Evolutionary conservation across 2,797 vertebrate genomes (phyloP).

Genomic region (Acomys russatus): DNA sequence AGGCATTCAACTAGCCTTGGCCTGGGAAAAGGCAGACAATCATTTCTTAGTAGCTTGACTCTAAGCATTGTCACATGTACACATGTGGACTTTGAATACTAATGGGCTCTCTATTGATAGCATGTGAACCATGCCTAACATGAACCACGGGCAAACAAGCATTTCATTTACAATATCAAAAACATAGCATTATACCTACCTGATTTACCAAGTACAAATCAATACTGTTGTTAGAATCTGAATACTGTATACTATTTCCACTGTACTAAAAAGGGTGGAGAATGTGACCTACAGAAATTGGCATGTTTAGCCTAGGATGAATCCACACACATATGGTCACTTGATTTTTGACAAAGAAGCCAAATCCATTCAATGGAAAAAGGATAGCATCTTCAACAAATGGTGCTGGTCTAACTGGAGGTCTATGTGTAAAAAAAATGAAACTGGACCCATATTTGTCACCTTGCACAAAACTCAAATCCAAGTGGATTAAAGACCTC

Average conservation of each 20-base stretch:
- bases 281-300: background rate
- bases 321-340: too few species aligned
- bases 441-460: too few species aligned
- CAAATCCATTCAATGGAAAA: too few species aligned
- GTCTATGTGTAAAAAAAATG: too few species aligned
- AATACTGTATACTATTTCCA: accelerated
- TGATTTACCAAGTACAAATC: background rate
- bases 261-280: too few species aligned
- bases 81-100: background rate
- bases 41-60: background rate
- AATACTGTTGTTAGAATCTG: background rate
- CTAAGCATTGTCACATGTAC: background rate
- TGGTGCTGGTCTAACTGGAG: too few species aligned
- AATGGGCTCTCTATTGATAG: background rate
- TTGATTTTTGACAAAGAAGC: too few species aligned
- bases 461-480: too few species aligned
- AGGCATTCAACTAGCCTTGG: background rate
- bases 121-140: background rate
- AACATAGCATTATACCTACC: background rate
- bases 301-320: too few species aligned
- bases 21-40: background rate
- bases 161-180: background rate
- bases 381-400: too few species aligned
- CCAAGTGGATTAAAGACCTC: too few species aligned
- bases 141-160: background rate